Percentiles rank a stretch among this genome's conserved stretches.
These are phyloP conservation scores for Apis florea DNA, from an alignment of 1,140 invertebrate species.

Conservation along the genomic window DNA sequence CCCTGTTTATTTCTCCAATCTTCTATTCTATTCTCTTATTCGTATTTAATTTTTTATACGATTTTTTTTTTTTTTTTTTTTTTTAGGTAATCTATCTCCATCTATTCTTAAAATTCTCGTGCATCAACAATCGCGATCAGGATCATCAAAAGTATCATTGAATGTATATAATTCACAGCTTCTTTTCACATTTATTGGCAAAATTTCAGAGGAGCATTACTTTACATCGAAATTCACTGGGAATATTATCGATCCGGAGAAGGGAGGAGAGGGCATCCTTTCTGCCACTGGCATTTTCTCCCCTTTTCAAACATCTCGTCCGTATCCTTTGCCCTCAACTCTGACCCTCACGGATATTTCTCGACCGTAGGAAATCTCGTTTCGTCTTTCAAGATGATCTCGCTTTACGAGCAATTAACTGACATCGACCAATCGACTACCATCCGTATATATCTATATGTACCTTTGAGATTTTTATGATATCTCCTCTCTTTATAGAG, in stretches of 20 bases:
- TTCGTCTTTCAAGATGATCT: slow-evolving; percentile 28
- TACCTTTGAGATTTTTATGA: background rate
- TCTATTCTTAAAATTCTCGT: no score
- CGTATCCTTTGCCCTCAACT: background rate
- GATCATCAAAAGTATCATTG: no score
- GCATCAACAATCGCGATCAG: no score
- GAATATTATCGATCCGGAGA: slow-evolving; percentile 63
- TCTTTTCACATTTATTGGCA: slow-evolving; percentile 47
- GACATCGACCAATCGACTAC: slow-evolving; percentile 9
- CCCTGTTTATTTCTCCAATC: no score
- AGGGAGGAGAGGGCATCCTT: background rate
- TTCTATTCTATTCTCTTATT: no score
- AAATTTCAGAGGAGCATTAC: slow-evolving; percentile 57
- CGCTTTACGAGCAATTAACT: slow-evolving; percentile 42
- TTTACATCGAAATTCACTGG: slow-evolving; percentile 56
- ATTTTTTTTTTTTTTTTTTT: no score
- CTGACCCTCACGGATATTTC: slow-evolving; percentile 16
- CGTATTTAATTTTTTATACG: no score
- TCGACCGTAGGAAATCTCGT: slow-evolving; percentile 24
- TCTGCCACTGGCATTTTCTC: slow-evolving; percentile 52
- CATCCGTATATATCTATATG: background rate
- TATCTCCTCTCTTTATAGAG: no score
- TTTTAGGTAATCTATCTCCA: no score
- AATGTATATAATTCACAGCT: no score
- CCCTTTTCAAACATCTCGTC: slow-evolving; percentile 3